These are phyloP conservation scores for Cartodere bifasciata DNA, from an alignment of 2,888 invertebrate genomes.

Conservation along the genomic window DNA sequence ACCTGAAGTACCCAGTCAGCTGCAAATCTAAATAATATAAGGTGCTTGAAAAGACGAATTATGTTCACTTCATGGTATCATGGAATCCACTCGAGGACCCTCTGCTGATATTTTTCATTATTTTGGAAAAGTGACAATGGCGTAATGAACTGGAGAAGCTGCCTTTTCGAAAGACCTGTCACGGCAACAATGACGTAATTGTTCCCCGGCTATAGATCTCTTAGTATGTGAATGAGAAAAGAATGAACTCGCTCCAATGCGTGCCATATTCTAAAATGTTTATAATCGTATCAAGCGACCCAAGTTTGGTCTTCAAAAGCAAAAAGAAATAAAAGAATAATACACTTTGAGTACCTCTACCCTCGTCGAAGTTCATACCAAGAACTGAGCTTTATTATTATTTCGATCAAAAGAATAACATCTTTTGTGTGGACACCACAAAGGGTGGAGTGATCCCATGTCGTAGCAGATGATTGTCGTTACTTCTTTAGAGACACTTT, in stretches of 20 bases:
- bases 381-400: too few species aligned
- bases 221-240: conserved; percentile 25
- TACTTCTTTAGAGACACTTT: too few species aligned
- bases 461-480: too few species aligned
- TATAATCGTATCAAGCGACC: conserved; percentile 21
- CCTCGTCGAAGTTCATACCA: too few species aligned
- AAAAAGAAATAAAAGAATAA: too few species aligned
- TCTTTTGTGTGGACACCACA: conserved; percentile 12
- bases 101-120: conserved; percentile 13
- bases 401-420: conserved; percentile 13
- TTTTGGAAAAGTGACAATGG: conserved; percentile 21
- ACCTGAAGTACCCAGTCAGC: conserved; percentile 14
- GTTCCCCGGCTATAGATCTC: too few species aligned
- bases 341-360: too few species aligned
- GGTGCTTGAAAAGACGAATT: conserved; percentile 15
- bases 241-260: conserved; percentile 27
- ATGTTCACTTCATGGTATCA: conserved; percentile 16
- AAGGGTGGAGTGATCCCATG: too few species aligned
- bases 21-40: conserved; percentile 13
- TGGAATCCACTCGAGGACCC: conserved; percentile 10
- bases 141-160: conserved; percentile 22
- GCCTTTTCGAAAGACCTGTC: conserved; percentile 24
- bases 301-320: too few species aligned
- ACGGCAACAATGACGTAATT: conserved; percentile 26
- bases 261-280: conserved; percentile 19